Percentiles rank a stretch among this genome's conserved stretches.
Evolutionary conservation across 1,140 invertebrate genomes (phyloP).

Genomic region (Galleria mellonella): DNA sequence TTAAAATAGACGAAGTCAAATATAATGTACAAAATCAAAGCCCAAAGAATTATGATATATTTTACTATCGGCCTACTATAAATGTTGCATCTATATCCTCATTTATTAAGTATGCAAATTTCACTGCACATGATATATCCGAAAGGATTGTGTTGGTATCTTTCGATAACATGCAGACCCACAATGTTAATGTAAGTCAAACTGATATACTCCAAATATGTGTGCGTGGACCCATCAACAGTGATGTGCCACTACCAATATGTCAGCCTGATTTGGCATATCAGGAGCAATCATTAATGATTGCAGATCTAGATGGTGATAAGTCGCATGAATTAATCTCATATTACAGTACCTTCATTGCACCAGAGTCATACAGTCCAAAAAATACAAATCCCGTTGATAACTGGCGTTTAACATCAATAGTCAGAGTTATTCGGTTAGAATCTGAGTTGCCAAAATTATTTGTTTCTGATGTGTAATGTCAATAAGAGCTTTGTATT

Average conservation of each 20-base stretch:
- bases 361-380: constrained; percentile 56
- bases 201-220: constrained; percentile 84
- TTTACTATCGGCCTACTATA: constrained; percentile 50
- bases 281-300: constrained; percentile 80
- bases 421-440: constrained; percentile 78
- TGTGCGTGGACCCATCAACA: constrained; percentile 50
- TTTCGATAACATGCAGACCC: constrained; percentile 81
- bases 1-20: constrained; percentile 60
- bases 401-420: constrained; percentile 77
- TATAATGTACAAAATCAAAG: constrained; percentile 62
- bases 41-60: constrained; percentile 61
- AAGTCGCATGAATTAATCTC: constrained; percentile 83
- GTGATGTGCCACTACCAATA: constrained; percentile 56
- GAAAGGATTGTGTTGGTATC: constrained; percentile 85
- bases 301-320: constrained; percentile 83
- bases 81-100: constrained; percentile 57
- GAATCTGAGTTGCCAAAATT: constrained; percentile 81
- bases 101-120: constrained; percentile 60
- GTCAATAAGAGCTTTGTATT: not conserved
- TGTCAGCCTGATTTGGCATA: constrained; percentile 84
- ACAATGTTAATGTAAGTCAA: constrained; percentile 83
- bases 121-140: constrained; percentile 75
- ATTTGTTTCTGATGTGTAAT: constrained; percentile 62
- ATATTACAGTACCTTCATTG: constrained; percentile 79
- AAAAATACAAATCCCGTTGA: constrained; percentile 62